Conservation (phyloP, 92 coral and sea anemone species). For the Muricea muricata region DNA sequence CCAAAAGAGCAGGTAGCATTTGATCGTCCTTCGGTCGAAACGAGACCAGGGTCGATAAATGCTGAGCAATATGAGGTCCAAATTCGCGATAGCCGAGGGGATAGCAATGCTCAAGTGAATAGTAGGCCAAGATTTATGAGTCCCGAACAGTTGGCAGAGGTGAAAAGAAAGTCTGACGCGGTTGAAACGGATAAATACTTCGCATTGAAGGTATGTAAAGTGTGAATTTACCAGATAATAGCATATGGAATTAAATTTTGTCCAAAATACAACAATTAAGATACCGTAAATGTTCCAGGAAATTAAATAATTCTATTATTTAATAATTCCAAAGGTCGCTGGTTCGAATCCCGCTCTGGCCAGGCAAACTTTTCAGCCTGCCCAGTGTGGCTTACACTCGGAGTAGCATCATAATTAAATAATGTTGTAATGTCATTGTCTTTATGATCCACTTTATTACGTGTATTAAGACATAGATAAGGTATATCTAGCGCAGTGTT, state of each 20-base stretch:
- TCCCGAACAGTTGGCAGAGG: constrained; percentile 68
- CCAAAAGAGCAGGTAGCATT: background rate
- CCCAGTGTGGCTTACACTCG: no score
- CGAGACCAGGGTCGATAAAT: constrained; percentile 18
- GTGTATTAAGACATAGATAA: no score
- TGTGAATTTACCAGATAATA: background rate
- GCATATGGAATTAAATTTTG: background rate
- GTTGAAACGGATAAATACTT: constrained; percentile 89
- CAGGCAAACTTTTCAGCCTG: no score
- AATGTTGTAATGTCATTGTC: no score
- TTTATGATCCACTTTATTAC: no score
- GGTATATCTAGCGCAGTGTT: no score
- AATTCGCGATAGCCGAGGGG: constrained; percentile 7
- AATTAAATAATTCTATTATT: no score
- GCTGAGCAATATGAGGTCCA: background rate
- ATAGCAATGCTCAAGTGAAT: constrained; percentile 21
- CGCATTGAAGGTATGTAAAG: constrained; percentile 79
- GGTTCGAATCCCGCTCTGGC: no score
- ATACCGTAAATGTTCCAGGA: no score
- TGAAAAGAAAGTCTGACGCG: constrained; percentile 62
- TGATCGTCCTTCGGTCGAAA: background rate
- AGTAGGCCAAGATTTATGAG: background rate
- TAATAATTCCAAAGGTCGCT: no score
- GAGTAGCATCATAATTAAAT: no score
- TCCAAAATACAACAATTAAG: no score